Base-by-base conservation (phyloP, 2,888 invertebrate species). In the Loripinus fragilis region DNA sequence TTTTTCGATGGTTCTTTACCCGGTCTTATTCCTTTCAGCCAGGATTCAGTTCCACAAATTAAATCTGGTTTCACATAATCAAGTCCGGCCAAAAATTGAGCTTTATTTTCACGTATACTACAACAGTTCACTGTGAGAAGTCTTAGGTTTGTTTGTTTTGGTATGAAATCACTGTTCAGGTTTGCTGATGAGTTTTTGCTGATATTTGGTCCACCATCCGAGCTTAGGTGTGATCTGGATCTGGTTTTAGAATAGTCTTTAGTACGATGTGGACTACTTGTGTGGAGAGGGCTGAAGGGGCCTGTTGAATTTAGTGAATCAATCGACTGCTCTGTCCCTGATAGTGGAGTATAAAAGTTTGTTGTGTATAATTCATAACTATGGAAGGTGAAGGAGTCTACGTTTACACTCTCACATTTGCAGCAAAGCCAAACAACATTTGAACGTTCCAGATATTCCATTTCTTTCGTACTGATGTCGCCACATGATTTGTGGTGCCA, bases 11-110 rank as follows among this genome's bases (percentile, higher is more conserved):
- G 28, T 48, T 75, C 48, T 35, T 70, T 69, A 10, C 73, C 76
- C n/a, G 71, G 76, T 66, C 71, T 76, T 0, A 71, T n/a, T 30
- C 55, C 67, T 41, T 71, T 76, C 5, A 76, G 45, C 67, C 67
- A 71, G 0, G 71, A 71, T 55, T 67, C 52, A 23, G 67, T 74
- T 35, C 66, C 55, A 30, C 55, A 67, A n/a, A 74, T 52, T 35
- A 74, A 23, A 28, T 74, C 52, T 41, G 41, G 55, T 52, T 55
- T 68, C 2, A 67, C 41, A 25, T 74, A 71, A 23, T 35, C 38
- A 15, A 41, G 10, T 17, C 2, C 38, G 35, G 66, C 38, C 10
- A 8, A 42, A 30, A 71, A 71, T 45, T 71, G 64, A 41, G 65
- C 8, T 38, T 52, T 50, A 42, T 71, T 45, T 17, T 30, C 35